A percentile compares a stretch with the other conserved stretches of the same genome.
Conservation (phyloP, 2,797 vertebrate genomes). For the Malacoctenus gilli region DNA sequence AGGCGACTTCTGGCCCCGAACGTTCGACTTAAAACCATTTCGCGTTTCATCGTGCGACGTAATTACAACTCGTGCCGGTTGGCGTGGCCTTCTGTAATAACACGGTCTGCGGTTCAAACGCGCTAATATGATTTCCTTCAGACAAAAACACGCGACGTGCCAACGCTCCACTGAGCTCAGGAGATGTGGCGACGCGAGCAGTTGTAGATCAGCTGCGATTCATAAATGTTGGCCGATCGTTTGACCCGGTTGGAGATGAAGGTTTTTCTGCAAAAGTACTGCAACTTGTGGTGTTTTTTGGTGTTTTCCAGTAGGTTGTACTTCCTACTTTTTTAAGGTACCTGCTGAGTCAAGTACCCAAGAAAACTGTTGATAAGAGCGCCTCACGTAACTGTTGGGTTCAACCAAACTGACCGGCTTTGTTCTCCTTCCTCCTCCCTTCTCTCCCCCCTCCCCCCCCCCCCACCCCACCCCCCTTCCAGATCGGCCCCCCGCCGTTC, state of each 20-base stretch:
- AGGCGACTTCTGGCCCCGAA: slow-evolving; percentile 12
- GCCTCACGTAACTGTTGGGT: too few species aligned
- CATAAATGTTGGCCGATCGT: neutral
- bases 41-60: slow-evolving; percentile 1
- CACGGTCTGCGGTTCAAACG: slow-evolving; percentile 18
- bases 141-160: slow-evolving; percentile 8
- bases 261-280: too few species aligned
- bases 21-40: slow-evolving; percentile 8
- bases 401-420: too few species aligned
- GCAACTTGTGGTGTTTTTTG: too few species aligned
- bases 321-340: too few species aligned
- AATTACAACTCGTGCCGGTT: slow-evolving; percentile 2
- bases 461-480: neutral
- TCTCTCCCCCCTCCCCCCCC: neutral
- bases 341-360: too few species aligned
- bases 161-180: slow-evolving; percentile 41
- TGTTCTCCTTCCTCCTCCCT: too few species aligned
- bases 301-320: too few species aligned
- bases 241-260: neutral
- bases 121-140: neutral
- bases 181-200: slow-evolving; percentile 16
- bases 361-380: too few species aligned
- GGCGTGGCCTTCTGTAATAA: slow-evolving; percentile 1
- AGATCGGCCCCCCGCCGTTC: neutral
- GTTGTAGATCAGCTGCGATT: neutral